Evolutionary conservation across 2,888 invertebrate genomes (phyloP).

Genomic region (Callyntrura guangdongensis): DNA sequence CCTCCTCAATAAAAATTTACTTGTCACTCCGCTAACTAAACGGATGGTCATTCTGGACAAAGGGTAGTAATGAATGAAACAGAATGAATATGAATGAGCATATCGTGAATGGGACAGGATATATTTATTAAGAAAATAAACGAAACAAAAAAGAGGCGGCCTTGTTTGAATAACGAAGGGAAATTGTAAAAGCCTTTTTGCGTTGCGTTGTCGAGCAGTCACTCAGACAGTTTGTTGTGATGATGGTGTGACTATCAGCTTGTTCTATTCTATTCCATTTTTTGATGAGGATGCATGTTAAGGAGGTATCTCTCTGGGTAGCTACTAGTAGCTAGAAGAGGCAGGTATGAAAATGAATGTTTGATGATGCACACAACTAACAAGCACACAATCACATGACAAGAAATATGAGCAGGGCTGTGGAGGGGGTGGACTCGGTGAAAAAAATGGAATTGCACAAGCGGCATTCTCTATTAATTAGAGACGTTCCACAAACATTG

Average conservation of each 20-base stretch:
- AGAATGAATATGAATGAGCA: slow-evolving; percentile 13
- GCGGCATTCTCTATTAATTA: slow-evolving; percentile 57
- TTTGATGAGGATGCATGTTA: neutral
- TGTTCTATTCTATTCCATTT: neutral
- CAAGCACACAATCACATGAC: slow-evolving; percentile 32
- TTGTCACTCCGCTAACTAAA: slow-evolving; percentile 50
- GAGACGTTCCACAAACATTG: slow-evolving; percentile 53
- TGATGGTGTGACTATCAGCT: neutral
- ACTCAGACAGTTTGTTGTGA: neutral
- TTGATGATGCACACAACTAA: neutral
- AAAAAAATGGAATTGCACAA: slow-evolving; percentile 52
- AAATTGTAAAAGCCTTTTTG: slow-evolving; percentile 9
- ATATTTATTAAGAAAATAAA: slow-evolving; percentile 35
- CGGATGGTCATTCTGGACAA: slow-evolving; percentile 48
- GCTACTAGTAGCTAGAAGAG: neutral
- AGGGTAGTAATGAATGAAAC: slow-evolving; percentile 44
- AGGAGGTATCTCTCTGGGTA: neutral
- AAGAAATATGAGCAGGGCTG: slow-evolving; percentile 10
- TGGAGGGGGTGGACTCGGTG: slow-evolving; percentile 26
- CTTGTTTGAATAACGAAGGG: slow-evolving; percentile 47
- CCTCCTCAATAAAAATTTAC: slow-evolving; percentile 35
- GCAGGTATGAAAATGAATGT: neutral
- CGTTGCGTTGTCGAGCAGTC: neutral
- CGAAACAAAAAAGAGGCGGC: slow-evolving; percentile 35
- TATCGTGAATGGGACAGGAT: too few relatives aligned